Evolutionary conservation across 2,797 vertebrate species (phyloP).

Genomic region (Phoxinus dragarum): DNA sequence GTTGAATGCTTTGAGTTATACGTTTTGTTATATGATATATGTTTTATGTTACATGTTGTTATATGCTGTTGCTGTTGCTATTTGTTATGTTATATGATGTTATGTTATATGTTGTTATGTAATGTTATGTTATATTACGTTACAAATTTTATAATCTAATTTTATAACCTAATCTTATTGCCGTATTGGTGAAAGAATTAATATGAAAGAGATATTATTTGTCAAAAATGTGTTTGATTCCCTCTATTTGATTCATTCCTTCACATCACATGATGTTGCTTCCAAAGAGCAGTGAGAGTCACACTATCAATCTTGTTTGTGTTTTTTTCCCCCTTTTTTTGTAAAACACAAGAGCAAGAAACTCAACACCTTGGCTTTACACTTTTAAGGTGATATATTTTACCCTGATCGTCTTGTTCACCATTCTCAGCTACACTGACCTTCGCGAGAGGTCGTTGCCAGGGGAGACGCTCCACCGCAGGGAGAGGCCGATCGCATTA

Average conservation of each 20-base stretch:
- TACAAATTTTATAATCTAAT: too few relatives aligned
- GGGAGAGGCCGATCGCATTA: slow-evolving; percentile 65
- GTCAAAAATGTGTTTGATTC: not conserved
- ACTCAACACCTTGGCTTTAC: slow-evolving; percentile 70
- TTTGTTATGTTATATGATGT: not conserved
- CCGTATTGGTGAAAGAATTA: not conserved
- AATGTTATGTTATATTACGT: not conserved
- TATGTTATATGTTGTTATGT: too few relatives aligned
- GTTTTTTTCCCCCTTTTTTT: not conserved
- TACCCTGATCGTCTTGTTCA: slow-evolving; percentile 70
- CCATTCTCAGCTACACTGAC: slow-evolving; percentile 68
- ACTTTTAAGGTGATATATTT: slow-evolving; percentile 71
- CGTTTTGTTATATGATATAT: not conserved
- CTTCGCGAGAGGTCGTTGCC: slow-evolving; percentile 75
- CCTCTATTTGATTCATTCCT: not conserved
- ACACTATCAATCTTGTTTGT: not conserved
- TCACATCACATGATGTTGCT: not conserved
- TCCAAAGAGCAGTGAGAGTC: not conserved
- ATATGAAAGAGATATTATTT: not conserved
- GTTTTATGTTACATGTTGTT: not conserved
- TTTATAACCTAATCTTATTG: not conserved
- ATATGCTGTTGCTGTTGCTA: not conserved
- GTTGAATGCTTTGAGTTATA: not conserved
- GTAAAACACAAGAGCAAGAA: not conserved
- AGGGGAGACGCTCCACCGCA: slow-evolving; percentile 61